Evolutionary conservation across 2,888 invertebrate species (phyloP), one percentile per base, ranked within the genome.

Genomic region (Clanis bilineata): DNA sequence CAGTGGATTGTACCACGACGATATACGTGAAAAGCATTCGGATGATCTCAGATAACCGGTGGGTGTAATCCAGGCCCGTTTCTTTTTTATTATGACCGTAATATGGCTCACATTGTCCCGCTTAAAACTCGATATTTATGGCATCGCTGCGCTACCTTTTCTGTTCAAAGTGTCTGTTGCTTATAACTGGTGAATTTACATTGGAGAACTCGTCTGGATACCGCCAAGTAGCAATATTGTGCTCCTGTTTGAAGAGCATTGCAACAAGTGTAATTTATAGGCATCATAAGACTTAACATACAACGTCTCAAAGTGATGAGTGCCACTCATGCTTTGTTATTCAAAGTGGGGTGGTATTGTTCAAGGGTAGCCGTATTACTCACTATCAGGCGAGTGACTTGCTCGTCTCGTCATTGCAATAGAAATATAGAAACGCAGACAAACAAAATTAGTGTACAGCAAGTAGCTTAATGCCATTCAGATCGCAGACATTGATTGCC

Each of bases 401-500:
- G n/a, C n/a, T n/a, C n/a, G n/a, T n/a, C n/a, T n/a, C n/a, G n/a
- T n/a, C n/a, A n/a, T n/a, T n/a, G n/a, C n/a, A n/a, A n/a, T n/a
- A n/a, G n/a, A n/a, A n/a, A n/a, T n/a, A 44, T 25, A 55, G 41
- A 51, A 61, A 44, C 23, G 62, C 56, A 64, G 54, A 58, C 66
- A 66, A 64, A 69, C 59, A 61, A 64, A 45, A 32, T 43, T 61
- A 64, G 65, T 62, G 57, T 68, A 67, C 67, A 68, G 68, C 75
- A 70, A 76, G 71, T 74, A 75, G 68, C 67, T 74, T 71, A 75
- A 76, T 74, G 74, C 71, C 68, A 73, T 67, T 75, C 69, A 79
- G 78, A 80, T 79, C 72, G 64, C 61, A 78, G 78, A 79, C 78
- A 67, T 67, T 75, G 81, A 82, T 80, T 77, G 73, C 71, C 65